Evolutionary conservation across 2,888 invertebrate genomes (phyloP).

Genomic region (Lissonota sp.): DNA sequence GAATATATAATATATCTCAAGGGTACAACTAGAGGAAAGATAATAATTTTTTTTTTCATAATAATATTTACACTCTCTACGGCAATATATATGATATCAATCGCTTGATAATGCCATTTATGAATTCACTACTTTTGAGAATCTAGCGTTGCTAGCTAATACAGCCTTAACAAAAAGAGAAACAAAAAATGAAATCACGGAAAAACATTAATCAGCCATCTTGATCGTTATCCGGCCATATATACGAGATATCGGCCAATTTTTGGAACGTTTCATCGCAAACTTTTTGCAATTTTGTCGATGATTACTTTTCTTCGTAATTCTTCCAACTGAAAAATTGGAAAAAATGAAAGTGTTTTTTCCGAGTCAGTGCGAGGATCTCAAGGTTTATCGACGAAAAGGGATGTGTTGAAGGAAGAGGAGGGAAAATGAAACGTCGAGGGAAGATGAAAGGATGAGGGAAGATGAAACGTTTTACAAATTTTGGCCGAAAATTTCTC

Average conservation of each 20-base stretch:
- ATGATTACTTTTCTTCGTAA: background rate
- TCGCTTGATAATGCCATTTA: slow-evolving; percentile 64
- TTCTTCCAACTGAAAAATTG: background rate
- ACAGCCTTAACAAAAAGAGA: slow-evolving; percentile 59
- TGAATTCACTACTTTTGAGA: slow-evolving; percentile 64
- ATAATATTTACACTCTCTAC: slow-evolving; percentile 32
- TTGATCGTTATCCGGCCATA: slow-evolving; percentile 54
- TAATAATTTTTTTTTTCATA: background rate
- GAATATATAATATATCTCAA: slow-evolving; percentile 8
- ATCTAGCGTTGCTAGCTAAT: slow-evolving; percentile 68
- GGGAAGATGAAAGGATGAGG: background rate
- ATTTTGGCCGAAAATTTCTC: background rate
- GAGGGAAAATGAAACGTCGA: too few species aligned
- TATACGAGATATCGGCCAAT: slow-evolving; percentile 33
- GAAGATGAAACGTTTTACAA: background rate
- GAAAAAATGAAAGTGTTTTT: background rate
- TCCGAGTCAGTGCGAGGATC: background rate
- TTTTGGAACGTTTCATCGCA: background rate
- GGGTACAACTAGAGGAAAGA: slow-evolving; percentile 32
- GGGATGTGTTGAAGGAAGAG: background rate
- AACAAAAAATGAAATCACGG: slow-evolving; percentile 20
- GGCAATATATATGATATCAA: slow-evolving; percentile 40
- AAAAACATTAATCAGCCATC: slow-evolving; percentile 69
- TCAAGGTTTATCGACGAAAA: background rate
- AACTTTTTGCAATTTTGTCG: background rate